Percentiles rank a stretch among this genome's conserved stretches.
Evolutionary conservation across 2,888 invertebrate genomes (phyloP).

Genomic region (Synanthedon andrenaeformis): DNA sequence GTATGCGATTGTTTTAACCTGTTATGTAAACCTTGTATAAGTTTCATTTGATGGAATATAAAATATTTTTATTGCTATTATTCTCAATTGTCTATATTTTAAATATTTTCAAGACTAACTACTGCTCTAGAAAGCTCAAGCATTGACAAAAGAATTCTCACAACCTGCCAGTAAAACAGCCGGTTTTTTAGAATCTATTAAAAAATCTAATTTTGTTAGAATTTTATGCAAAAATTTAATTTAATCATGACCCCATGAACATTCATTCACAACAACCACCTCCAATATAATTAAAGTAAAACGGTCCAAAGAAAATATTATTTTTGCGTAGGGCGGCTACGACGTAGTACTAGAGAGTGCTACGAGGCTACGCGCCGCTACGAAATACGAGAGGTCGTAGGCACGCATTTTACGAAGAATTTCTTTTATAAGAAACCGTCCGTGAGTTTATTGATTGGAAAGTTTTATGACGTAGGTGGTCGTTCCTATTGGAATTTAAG

Average conservation of each 20-base stretch:
- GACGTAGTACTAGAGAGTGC: slow-evolving; percentile 28
- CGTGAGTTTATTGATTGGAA: neutral
- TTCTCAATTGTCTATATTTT: no score
- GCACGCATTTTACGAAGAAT: neutral
- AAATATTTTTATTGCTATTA: no score
- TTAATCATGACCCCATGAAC: neutral
- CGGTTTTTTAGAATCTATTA: no score
- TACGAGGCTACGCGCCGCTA: slow-evolving; percentile 16
- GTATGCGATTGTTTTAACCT: no score
- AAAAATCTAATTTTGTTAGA: neutral
- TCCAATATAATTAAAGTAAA: slow-evolving; percentile 2
- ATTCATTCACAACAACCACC: neutral
- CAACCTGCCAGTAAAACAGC: no score
- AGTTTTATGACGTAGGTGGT: no score
- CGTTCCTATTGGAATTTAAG: no score
- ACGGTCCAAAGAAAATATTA: slow-evolving; percentile 1
- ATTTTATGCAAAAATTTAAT: neutral
- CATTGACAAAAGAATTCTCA: no score
- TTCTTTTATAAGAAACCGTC: slow-evolving; percentile 2
- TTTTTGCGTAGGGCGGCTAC: slow-evolving; percentile 28
- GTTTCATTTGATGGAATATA: no score
- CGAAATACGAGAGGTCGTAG: slow-evolving; percentile 1
- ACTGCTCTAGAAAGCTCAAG: no score
- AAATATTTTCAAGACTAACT: no score
- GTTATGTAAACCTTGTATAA: no score